These are phyloP conservation scores for Fregetta grallaria DNA, from an alignment of 2,113 vertebrate species.

Conservation along the genomic window DNA sequence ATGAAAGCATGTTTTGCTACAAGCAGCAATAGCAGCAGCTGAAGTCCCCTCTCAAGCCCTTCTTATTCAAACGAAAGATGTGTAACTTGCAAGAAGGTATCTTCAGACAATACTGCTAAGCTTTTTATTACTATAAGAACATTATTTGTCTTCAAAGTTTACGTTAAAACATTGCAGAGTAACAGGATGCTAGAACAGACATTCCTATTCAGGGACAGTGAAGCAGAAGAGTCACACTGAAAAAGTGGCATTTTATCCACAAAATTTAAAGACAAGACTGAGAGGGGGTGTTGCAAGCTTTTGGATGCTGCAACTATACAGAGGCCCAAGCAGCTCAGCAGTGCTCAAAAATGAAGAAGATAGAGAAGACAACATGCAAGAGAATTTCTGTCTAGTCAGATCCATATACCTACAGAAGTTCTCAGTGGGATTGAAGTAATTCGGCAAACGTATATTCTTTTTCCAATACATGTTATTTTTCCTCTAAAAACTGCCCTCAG, in stretches of 20 bases:
- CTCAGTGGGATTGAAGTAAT: neutral
- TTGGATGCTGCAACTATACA: constrained; percentile 53
- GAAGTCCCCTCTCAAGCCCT: constrained; percentile 73
- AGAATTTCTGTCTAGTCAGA: constrained; percentile 38
- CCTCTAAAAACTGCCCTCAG: neutral
- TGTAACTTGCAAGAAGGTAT: neutral
- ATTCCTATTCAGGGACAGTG: neutral
- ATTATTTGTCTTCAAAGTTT: neutral
- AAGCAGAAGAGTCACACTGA: neutral
- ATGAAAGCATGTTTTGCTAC: constrained; percentile 45
- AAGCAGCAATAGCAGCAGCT: constrained; percentile 47
- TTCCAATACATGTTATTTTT: neutral
- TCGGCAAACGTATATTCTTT: neutral
- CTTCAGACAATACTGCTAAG: neutral
- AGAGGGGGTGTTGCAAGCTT: constrained; percentile 71
- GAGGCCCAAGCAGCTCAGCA: constrained; percentile 62
- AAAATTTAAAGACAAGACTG: constrained; percentile 58
- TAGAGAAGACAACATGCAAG: constrained; percentile 68
- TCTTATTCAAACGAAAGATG: neutral
- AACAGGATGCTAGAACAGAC: neutral
- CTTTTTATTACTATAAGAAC: neutral
- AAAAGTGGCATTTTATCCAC: neutral
- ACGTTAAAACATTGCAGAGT: neutral
- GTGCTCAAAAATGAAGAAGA: constrained; percentile 43
- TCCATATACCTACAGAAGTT: neutral